These are phyloP conservation scores for Lasioglossum villosulum DNA, from an alignment of 2,888 invertebrate species.

Conservation along the genomic window DNA sequence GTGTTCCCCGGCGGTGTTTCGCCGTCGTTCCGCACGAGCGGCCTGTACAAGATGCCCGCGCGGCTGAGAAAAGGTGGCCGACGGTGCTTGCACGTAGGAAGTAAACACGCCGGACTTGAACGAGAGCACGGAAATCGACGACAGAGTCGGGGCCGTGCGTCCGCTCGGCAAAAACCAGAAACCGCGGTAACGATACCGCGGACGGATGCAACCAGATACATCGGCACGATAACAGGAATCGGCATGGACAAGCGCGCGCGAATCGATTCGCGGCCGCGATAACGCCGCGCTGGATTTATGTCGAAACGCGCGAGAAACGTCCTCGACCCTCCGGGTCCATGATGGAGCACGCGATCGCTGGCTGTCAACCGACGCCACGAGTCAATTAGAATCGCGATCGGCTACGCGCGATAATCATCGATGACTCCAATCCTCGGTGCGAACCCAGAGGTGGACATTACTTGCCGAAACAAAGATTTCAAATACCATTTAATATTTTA, in stretches of 20 bases:
- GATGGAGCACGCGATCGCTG: constrained; percentile 15
- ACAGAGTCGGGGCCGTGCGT: constrained; percentile 7
- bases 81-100: constrained; percentile 60
- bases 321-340: not conserved
- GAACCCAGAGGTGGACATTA: not conserved
- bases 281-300: constrained; percentile 34
- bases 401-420: constrained; percentile 30
- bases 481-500: too few species aligned
- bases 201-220: constrained; percentile 40
- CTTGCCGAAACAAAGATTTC: too few species aligned
- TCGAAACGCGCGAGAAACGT: constrained; percentile 24
- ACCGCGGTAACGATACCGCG: constrained; percentile 43
- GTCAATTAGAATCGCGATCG: constrained; percentile 65
- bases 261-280: constrained; percentile 34
- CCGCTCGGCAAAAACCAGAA: constrained; percentile 23
- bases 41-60: constrained; percentile 54
- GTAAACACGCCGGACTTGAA: constrained; percentile 61
- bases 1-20: constrained; percentile 61
- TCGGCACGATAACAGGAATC: constrained; percentile 36
- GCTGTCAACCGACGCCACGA: constrained; percentile 40
- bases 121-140: constrained; percentile 58
- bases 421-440: not conserved
- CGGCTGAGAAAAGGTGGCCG: constrained; percentile 42
- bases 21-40: constrained; percentile 70
- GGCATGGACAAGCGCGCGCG: constrained; percentile 25